A percentile compares a stretch with the other conserved stretches of the same genome.
Evolutionary conservation across 2,797 vertebrate genomes (phyloP).

Genomic region (Platalea minor): DNA sequence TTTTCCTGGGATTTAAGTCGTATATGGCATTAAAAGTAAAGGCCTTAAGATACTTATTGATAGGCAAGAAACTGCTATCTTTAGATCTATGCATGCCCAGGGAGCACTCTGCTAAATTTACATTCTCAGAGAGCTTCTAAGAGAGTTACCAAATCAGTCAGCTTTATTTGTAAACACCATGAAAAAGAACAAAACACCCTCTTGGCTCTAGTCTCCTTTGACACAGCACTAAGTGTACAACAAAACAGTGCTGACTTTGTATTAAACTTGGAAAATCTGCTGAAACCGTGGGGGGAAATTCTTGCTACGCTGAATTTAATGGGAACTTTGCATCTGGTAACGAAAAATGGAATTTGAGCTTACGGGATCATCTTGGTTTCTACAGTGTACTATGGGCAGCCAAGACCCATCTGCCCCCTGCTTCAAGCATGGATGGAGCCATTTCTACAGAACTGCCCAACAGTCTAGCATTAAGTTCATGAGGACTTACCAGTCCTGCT

Average conservation of each 20-base stretch:
- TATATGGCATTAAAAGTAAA: slow-evolving; percentile 57
- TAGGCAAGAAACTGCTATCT: slow-evolving; percentile 9
- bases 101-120: slow-evolving; percentile 11
- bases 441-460: background rate
- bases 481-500: background rate
- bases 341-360: background rate
- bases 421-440: background rate
- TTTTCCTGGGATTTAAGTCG: slow-evolving; percentile 44
- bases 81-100: slow-evolving; percentile 27
- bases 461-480: accelerated
- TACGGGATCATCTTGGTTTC: background rate
- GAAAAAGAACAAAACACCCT: slow-evolving; percentile 10
- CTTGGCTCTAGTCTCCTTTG: background rate
- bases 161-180: slow-evolving; percentile 43
- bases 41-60: slow-evolving; percentile 43
- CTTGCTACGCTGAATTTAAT: background rate
- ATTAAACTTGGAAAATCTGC: background rate
- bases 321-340: background rate
- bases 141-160: slow-evolving; percentile 35
- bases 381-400: background rate
- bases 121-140: background rate
- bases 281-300: background rate
- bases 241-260: background rate
- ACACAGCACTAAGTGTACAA: background rate
- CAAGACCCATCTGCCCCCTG: background rate